Conservation (phyloP, 2,113 vertebrate species). For the Irena cyanogastra region DNA sequence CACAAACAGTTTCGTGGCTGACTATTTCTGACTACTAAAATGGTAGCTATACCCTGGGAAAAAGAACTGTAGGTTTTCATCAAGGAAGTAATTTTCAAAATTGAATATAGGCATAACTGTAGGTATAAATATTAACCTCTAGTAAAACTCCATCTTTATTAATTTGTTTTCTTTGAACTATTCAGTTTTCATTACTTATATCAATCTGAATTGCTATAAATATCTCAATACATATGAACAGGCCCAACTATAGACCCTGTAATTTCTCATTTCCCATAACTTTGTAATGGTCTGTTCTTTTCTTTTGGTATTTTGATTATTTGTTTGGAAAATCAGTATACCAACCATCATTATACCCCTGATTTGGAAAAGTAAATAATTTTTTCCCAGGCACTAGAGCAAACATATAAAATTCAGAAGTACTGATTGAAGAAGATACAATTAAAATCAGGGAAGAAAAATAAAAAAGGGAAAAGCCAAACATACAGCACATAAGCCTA, state of each 20-base stretch:
- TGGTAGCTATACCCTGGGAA: background rate
- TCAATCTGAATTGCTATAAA: background rate
- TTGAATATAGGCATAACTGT: background rate
- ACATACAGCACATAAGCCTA: background rate
- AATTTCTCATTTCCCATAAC: background rate
- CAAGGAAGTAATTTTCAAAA: background rate
- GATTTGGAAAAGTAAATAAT: background rate
- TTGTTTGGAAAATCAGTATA: background rate
- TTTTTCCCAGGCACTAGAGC: background rate
- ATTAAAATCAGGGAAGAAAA: background rate
- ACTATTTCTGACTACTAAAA: background rate
- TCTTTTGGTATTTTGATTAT: background rate
- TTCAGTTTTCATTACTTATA: background rate
- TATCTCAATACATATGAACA: background rate
- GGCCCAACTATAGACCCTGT: background rate
- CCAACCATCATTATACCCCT: background rate
- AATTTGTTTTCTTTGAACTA: background rate
- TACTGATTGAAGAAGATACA: background rate
- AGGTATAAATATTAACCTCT: background rate
- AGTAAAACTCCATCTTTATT: background rate
- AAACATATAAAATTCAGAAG: background rate
- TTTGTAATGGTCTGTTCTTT: background rate
- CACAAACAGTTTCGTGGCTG: background rate
- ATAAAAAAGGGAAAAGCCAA: fast-evolving
- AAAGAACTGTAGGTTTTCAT: background rate